Conservation (phyloP, 2,797 vertebrate genomes). For the Spatula versicolor region DNA sequence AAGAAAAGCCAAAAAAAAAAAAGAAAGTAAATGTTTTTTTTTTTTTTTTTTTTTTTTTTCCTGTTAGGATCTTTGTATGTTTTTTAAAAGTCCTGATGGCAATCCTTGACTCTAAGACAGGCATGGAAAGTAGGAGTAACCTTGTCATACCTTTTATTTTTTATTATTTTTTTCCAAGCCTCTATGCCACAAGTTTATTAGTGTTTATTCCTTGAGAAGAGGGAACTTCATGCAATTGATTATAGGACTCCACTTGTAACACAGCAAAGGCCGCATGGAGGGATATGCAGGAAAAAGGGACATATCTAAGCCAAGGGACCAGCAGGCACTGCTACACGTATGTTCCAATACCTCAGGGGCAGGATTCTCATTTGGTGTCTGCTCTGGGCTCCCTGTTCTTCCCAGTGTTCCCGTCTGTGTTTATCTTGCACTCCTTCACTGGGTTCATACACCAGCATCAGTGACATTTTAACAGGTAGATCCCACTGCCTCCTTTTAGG, state of each 20-base stretch:
- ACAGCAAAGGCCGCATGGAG: neutral
- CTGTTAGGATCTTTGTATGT: neutral
- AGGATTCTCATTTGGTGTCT: neutral
- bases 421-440: neutral
- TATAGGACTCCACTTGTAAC: neutral
- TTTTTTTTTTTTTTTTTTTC: neutral
- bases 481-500: neutral
- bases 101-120: neutral
- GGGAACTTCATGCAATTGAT: neutral
- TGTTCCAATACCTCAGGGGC: neutral
- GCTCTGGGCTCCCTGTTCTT: neutral
- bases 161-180: neutral
- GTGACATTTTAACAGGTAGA: neutral
- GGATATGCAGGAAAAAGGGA: neutral
- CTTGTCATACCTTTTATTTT: neutral
- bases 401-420: neutral
- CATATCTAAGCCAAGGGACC: rapidly evolving
- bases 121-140: neutral
- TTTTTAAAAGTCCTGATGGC: neutral
- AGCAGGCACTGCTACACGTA: neutral
- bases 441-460: too few species aligned
- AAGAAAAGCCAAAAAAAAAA: too few species aligned
- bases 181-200: neutral
- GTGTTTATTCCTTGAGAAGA: neutral
- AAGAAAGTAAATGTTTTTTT: too few species aligned